These are phyloP conservation scores for Pseudorhiza aurosa DNA, from an alignment of 30 jellyfish, hydroid and myxozoan genomes.

Conservation along the genomic window DNA sequence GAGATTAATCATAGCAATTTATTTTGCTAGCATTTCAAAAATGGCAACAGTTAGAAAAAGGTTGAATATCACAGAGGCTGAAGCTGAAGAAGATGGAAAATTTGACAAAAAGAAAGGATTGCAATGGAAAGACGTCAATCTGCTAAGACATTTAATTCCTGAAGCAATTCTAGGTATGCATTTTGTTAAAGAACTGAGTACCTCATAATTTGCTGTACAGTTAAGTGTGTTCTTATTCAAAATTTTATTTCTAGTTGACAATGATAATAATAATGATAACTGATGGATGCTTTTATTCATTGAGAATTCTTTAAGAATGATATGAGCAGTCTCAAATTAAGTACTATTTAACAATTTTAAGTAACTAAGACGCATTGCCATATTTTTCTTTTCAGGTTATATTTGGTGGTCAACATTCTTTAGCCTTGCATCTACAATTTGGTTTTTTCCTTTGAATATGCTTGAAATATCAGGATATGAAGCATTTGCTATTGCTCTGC, in stretches of 20 bases:
- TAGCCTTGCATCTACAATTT: constrained; percentile 75
- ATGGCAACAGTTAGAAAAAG: constrained; percentile 47
- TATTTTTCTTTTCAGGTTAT: constrained; percentile 29
- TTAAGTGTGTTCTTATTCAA: too few relatives aligned
- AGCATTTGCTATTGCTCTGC: constrained; percentile 60
- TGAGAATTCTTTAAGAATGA: too few relatives aligned
- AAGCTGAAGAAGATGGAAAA: background rate
- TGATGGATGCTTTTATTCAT: too few relatives aligned
- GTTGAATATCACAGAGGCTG: constrained; percentile 6
- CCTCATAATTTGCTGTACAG: too few relatives aligned
- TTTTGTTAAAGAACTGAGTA: too few relatives aligned
- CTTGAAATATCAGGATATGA: constrained; percentile 73
- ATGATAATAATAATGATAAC: too few relatives aligned
- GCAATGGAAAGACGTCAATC: background rate
- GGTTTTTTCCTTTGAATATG: constrained; percentile 73
- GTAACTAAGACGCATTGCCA: too few relatives aligned
- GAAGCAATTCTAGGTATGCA: constrained; percentile 48
- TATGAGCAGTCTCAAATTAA: too few relatives aligned
- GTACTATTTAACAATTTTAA: too few relatives aligned
- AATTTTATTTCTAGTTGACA: too few relatives aligned
- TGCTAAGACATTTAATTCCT: constrained; percentile 46
- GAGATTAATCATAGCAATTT: too few relatives aligned
- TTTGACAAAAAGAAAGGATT: background rate
- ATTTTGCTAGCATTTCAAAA: too few relatives aligned
- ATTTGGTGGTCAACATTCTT: constrained; percentile 74